Evolutionary conservation across 2,888 invertebrate species (phyloP).

Genomic region (Calameuta pallipes): DNA sequence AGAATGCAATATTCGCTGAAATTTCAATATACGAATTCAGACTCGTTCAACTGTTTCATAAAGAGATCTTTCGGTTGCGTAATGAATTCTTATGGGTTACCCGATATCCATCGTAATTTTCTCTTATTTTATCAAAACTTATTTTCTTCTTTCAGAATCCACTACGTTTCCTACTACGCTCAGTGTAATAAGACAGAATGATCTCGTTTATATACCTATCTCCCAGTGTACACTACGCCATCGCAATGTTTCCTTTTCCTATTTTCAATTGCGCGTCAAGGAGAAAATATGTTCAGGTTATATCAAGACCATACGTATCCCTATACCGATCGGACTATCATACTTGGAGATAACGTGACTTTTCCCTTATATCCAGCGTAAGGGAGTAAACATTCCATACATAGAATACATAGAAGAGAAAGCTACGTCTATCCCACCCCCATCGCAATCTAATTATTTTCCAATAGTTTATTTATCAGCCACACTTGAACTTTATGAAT

Average conservation of each 20-base stretch:
- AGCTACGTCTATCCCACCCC: not conserved
- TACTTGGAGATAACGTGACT: not conserved
- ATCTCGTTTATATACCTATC: not conserved
- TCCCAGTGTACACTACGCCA: not conserved
- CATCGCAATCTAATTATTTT: not conserved
- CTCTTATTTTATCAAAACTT: not conserved
- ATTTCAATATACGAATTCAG: no score
- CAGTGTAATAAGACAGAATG: not conserved
- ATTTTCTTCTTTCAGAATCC: not conserved
- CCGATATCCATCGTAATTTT: not conserved
- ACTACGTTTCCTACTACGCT: not conserved
- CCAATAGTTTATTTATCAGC: not conserved
- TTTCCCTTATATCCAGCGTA: not conserved
- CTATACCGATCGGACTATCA: not conserved
- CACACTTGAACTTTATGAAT: not conserved
- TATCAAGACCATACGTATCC: not conserved
- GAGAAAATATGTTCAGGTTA: not conserved
- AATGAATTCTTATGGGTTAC: not conserved
- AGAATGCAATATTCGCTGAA: no score
- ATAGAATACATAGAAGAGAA: not conserved
- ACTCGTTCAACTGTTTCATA: no score
- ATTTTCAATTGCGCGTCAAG: not conserved
- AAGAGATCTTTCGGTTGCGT: no score
- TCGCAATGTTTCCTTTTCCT: not conserved
- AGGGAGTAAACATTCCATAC: not conserved